Conservation (phyloP, 2,888 invertebrate genomes). For the Tinea trinotella region DNA sequence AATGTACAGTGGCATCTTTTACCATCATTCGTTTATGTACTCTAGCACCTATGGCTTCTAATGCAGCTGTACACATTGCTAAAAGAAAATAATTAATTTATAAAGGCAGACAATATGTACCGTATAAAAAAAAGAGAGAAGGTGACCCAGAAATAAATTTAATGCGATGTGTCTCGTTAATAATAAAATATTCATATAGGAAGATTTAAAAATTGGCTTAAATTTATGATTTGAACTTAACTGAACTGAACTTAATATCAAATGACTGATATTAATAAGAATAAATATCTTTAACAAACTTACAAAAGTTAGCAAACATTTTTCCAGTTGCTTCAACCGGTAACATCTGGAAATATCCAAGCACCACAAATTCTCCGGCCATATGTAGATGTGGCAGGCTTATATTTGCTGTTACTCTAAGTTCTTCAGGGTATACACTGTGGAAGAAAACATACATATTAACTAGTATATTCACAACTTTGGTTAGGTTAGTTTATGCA, state of each 20-base stretch:
- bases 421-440: slow-evolving; percentile 57
- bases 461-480: background rate
- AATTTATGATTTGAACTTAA: too few species aligned
- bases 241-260: too few species aligned
- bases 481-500: background rate
- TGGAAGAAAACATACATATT: slow-evolving; percentile 23
- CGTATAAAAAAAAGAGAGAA: too few species aligned
- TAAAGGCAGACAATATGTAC: too few species aligned
- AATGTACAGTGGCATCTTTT: slow-evolving; percentile 60
- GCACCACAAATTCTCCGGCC: slow-evolving; percentile 57
- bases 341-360: slow-evolving; percentile 70
- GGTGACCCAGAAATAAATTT: too few species aligned
- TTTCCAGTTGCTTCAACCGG: slow-evolving; percentile 72
- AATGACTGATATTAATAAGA: too few species aligned
- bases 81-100: too few species aligned
- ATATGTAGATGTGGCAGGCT: slow-evolving; percentile 53
- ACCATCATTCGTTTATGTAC: slow-evolving; percentile 59
- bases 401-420: slow-evolving; percentile 56
- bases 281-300: too few species aligned
- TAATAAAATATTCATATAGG: too few species aligned
- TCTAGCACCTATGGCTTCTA: slow-evolving; percentile 52
- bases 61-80: slow-evolving; percentile 51
- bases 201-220: too few species aligned
- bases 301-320: slow-evolving; percentile 72
- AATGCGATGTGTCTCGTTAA: too few species aligned